Evolutionary conservation across 2,797 vertebrate genomes (phyloP).

Genomic region (Propithecus perrieri): DNA sequence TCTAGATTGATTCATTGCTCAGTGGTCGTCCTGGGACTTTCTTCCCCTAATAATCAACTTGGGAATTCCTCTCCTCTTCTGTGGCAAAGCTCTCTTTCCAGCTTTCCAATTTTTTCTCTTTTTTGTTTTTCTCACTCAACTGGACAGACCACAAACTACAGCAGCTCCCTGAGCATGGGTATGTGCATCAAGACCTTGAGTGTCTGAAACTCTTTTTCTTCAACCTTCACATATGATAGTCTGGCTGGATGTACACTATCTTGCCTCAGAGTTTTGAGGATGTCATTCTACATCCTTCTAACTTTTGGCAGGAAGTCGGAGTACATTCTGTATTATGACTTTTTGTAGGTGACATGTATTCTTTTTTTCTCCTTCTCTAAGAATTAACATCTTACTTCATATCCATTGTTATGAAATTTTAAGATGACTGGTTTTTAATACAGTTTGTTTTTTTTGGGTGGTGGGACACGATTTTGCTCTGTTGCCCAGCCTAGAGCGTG

Average conservation of each 20-base stretch:
- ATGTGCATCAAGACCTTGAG: background rate
- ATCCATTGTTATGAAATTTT: background rate
- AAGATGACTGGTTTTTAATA: background rate
- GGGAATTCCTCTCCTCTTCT: background rate
- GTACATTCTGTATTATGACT: background rate
- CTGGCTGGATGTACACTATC: background rate
- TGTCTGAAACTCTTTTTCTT: background rate
- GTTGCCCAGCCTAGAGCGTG: background rate
- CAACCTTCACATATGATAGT: background rate
- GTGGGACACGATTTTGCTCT: background rate
- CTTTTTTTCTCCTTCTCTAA: background rate
- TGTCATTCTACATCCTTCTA: background rate
- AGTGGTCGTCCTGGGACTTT: background rate
- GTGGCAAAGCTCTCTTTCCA: background rate
- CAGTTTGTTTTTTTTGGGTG: background rate
- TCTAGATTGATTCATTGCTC: background rate
- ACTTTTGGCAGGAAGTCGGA: background rate
- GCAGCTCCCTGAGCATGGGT: background rate
- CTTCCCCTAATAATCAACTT: no score
- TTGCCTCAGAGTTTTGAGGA: background rate
- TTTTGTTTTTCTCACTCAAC: background rate
- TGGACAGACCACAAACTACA: background rate
- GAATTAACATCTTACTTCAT: background rate
- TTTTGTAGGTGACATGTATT: background rate
- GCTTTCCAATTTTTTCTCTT: background rate